Evolutionary conservation across 2,113 vertebrate species (phyloP).

Genomic region (Hippocampus guttulatus): DNA sequence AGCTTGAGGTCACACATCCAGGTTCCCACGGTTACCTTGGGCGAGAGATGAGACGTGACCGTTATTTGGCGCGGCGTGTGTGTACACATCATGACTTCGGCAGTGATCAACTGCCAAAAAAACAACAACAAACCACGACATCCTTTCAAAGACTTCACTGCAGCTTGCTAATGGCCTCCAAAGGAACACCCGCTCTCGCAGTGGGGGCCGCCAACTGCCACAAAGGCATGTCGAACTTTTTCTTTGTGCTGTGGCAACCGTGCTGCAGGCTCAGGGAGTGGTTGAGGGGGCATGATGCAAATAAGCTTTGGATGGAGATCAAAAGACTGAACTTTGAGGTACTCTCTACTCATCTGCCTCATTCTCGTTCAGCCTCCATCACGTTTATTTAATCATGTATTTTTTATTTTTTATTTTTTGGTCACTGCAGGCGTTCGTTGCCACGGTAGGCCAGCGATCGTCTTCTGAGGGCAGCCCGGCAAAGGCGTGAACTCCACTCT

Average conservation of each 20-base stretch:
- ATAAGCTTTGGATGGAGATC: constrained; percentile 48
- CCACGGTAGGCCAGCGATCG: constrained; percentile 10
- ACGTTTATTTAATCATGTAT: constrained; percentile 10
- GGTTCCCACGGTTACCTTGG: constrained; percentile 21
- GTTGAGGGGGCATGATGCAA: constrained; percentile 29
- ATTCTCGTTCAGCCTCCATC: constrained; percentile 9
- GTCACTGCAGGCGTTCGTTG: constrained; percentile 29
- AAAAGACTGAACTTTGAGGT: constrained; percentile 56
- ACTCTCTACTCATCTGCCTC: constrained; percentile 6
- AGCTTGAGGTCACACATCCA: constrained; percentile 45
- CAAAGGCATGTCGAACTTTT: constrained; percentile 51
- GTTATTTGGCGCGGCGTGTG: constrained; percentile 29
- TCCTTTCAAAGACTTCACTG: constrained; percentile 39
- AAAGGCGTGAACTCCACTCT: constrained; percentile 49
- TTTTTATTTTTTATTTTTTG: not conserved
- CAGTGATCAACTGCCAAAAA: constrained; percentile 39
- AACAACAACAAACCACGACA: not conserved
- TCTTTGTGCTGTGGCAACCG: constrained; percentile 40
- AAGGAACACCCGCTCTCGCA: constrained; percentile 37
- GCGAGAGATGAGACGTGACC: constrained; percentile 38
- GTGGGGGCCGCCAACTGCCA: constrained; percentile 36
- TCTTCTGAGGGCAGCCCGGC: constrained; percentile 43
- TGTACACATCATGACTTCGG: constrained; percentile 37
- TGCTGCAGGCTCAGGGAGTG: constrained; percentile 24
- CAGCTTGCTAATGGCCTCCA: constrained; percentile 33